Percentiles rank a stretch among this genome's conserved stretches.
phyloP scores from a whole-genome alignment of 2,888 invertebrate genomes.

The Tinea trinotella region DNA sequence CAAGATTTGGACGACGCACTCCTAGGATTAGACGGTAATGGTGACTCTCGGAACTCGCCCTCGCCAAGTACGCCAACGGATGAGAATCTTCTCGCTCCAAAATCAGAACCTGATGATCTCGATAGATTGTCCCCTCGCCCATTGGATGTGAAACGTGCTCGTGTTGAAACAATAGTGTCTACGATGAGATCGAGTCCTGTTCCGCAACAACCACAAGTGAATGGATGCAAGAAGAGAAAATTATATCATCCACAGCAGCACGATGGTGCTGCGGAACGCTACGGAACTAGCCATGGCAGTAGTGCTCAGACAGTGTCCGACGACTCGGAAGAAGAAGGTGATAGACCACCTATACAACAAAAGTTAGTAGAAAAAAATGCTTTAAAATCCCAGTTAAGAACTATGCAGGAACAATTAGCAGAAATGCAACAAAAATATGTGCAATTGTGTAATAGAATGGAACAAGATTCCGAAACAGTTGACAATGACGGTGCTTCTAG shows the following conservation, averaged over 20 bases:
- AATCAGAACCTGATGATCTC: constrained; percentile 77
- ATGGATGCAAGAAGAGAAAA: constrained; percentile 96
- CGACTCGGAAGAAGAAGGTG: constrained; percentile 84
- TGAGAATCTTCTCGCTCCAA: constrained; percentile 74
- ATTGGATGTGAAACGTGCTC: constrained; percentile 90
- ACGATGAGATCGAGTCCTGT: constrained; percentile 92
- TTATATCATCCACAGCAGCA: constrained; percentile 96
- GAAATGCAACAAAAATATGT: constrained; percentile 94
- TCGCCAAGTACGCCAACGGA: constrained; percentile 72
- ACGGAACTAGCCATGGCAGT: constrained; percentile 62
- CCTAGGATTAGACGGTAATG: constrained; percentile 72
- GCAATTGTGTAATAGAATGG: constrained; percentile 89
- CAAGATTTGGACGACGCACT: constrained; percentile 75
- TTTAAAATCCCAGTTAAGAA: constrained; percentile 86
- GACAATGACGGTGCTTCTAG: constrained; percentile 82
- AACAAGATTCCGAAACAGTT: constrained; percentile 82
- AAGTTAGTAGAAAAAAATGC: constrained; percentile 90
- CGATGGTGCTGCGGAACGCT: constrained; percentile 78
- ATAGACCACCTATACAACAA: constrained; percentile 83
- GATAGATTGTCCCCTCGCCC: constrained; percentile 74
- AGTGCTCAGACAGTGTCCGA: constrained; percentile 69
- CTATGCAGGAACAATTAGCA: constrained; percentile 90
- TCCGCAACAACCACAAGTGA: constrained; percentile 81
- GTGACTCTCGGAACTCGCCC: constrained; percentile 54
- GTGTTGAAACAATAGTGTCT: constrained; percentile 95